Evolutionary conservation across 1,140 invertebrate species (phyloP), one percentile per base, ranked within the genome.

Genomic region (Panagrolaimus sp.): DNA sequence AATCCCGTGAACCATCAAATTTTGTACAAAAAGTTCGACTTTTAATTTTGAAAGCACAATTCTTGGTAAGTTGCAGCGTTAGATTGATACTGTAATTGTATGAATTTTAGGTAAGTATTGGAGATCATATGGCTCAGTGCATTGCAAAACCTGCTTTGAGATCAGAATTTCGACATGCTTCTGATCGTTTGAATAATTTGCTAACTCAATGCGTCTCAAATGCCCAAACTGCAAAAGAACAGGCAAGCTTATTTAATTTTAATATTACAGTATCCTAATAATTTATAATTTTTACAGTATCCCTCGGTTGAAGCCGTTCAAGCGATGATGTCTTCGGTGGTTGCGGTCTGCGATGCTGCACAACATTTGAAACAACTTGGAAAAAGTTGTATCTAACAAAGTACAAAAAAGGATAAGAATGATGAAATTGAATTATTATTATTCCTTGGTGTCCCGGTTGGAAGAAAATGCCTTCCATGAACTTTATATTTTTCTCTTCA

Each of bases 21-120:
- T 73, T 73, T 43, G 67, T 71, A 12, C 73, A 76, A 46, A 75
- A 73, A 74, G 65, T 74, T 38, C 71, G 71, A 64, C 69, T 74
- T 38, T 47, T 71, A 17, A 47, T 45, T 28, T 55, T 67, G 24
- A 52, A 72, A 48, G 70, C 58, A 12, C 71, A 73, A 44, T 63
- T 70, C 14, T 65, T 73, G 28, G 72, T 72, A n/a, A n/a, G n/a
- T n/a, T n/a, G n/a, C n/a, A n/a, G n/a, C n/a, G n/a, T n/a, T n/a
- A n/a, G n/a, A n/a, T n/a, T n/a, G n/a, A n/a, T n/a, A n/a, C n/a
- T n/a, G n/a, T n/a, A n/a, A n/a, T n/a, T n/a, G n/a, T n/a, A n/a
- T n/a, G n/a, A n/a, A n/a, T n/a, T n/a, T n/a, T n/a, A n/a, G n/a
- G n/a, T n/a, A 24, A 26, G 44, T 28, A 48, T n/a, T 21, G 68